These are phyloP conservation scores for Prionailurus bengalensis DNA, from an alignment of 2,113 vertebrate species.

Conservation along the genomic window DNA sequence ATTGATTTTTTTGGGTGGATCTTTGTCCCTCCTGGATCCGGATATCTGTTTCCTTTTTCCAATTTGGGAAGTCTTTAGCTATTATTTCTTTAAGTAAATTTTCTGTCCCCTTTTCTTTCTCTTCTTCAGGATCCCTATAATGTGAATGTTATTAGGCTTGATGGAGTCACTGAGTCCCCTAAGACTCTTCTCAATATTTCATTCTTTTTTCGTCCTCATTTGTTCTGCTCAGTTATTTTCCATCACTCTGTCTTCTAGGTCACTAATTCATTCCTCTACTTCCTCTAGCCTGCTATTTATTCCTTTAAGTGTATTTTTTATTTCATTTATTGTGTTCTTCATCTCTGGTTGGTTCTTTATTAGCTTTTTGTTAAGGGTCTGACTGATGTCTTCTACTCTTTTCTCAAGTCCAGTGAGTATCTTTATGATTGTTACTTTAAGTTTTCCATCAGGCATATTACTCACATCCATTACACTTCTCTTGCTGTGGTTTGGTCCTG, in stretches of 20 bases:
- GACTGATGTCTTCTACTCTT: neutral
- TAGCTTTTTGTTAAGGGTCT: neutral
- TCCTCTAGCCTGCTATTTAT: neutral
- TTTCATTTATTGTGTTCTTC: neutral
- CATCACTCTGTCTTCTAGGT: neutral
- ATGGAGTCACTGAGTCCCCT: neutral
- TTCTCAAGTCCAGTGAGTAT: neutral
- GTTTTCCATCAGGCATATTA: neutral
- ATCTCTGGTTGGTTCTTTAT: neutral
- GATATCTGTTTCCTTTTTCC: neutral
- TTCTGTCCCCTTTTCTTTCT: neutral
- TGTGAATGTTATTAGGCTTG: neutral
- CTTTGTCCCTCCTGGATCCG: neutral
- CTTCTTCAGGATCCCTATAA: neutral
- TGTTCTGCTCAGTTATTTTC: neutral
- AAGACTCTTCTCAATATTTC: neutral
- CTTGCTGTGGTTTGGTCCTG: neutral
- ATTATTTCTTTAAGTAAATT: neutral
- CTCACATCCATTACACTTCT: neutral
- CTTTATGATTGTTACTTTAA: neutral
- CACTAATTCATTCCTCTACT: neutral
- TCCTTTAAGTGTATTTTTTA: neutral
- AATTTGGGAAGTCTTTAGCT: neutral
- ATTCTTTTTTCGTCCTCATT: neutral
- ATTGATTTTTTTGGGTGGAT: neutral